Percentiles rank a stretch among this genome's conserved stretches.
Evolutionary conservation across 2,797 vertebrate species (phyloP).

Genomic region (Crenuchus spilurus): DNA sequence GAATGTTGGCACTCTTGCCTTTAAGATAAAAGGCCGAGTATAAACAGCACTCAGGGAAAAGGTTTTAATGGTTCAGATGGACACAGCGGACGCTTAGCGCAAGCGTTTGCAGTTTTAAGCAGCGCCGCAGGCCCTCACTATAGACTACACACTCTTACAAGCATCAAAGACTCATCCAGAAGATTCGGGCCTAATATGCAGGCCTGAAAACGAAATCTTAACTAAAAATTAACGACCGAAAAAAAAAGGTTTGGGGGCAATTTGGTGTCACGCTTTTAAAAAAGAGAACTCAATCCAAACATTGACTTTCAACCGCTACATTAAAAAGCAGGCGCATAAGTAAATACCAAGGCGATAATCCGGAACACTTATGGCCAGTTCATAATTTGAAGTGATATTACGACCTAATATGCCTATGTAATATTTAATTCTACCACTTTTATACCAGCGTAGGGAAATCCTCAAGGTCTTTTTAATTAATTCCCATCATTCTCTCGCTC

Average conservation of each 20-base stretch:
- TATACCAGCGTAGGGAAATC: conserved; percentile 51
- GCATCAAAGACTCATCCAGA: background rate
- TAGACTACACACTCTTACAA: conserved; percentile 30
- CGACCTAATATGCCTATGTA: conserved; percentile 42
- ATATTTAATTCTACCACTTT: conserved; percentile 54
- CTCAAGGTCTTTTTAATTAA: conserved; percentile 62
- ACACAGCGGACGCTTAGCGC: conserved; percentile 30
- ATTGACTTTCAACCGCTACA: conserved; percentile 45
- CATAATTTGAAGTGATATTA: conserved; percentile 54
- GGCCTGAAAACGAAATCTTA: background rate
- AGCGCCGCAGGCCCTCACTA: background rate
- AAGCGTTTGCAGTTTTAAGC: conserved; percentile 16
- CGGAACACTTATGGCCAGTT: conserved; percentile 42
- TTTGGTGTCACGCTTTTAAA: conserved; percentile 15
- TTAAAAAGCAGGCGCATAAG: conserved; percentile 43
- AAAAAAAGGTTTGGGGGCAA: conserved; percentile 4
- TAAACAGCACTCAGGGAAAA: conserved; percentile 52
- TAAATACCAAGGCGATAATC: conserved; percentile 44
- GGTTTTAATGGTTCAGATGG: conserved; percentile 42
- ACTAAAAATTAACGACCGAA: conserved; percentile 2
- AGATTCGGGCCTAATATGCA: background rate
- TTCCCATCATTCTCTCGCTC: conserved; percentile 53
- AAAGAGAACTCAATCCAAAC: conserved; percentile 29
- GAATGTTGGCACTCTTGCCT: conserved; percentile 46
- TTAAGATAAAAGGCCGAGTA: conserved; percentile 53